phyloP scores from a whole-genome alignment of 2,113 vertebrate genomes.

The Protobothrops mucrosquamatus region DNA sequence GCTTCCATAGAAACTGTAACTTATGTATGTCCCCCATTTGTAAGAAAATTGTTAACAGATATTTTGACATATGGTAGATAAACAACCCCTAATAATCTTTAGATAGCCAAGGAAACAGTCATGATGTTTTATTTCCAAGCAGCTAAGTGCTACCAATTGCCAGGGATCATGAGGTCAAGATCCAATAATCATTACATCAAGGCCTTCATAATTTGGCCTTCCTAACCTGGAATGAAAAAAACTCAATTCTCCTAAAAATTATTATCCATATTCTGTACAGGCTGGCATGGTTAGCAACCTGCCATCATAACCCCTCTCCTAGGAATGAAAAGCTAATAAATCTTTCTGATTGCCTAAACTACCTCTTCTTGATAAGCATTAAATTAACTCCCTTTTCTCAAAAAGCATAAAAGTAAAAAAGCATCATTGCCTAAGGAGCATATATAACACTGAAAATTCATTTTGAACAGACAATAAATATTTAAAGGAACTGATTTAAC shows the following conservation, averaged over 20 bases:
- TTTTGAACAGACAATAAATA: conserved; percentile 53
- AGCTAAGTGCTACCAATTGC: not conserved
- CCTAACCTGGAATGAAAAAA: not conserved
- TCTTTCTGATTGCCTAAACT: not conserved
- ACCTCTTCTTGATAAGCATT: not conserved
- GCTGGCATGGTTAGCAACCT: not conserved
- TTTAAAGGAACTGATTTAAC: conserved; percentile 54
- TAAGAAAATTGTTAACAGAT: not conserved
- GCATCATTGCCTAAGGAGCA: not conserved
- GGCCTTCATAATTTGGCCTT: not conserved
- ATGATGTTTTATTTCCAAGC: not conserved
- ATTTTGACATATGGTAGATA: not conserved
- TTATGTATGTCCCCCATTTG: not conserved
- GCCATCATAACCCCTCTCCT: not conserved
- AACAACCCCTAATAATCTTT: not conserved
- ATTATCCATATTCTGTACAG: not conserved
- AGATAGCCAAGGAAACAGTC: not conserved
- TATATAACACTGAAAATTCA: conserved; percentile 24
- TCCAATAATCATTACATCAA: not conserved
- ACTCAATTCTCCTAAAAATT: not conserved
- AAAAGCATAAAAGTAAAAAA: not conserved
- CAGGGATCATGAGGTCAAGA: not conserved
- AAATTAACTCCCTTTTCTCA: conserved; percentile 29
- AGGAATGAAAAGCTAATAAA: not conserved
- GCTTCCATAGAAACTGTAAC: not conserved